Percentiles rank a stretch among this genome's conserved stretches.
These are phyloP conservation scores for Drosophila parvula DNA, from an alignment of 1,140 invertebrate genomes.

Conservation along the genomic window DNA sequence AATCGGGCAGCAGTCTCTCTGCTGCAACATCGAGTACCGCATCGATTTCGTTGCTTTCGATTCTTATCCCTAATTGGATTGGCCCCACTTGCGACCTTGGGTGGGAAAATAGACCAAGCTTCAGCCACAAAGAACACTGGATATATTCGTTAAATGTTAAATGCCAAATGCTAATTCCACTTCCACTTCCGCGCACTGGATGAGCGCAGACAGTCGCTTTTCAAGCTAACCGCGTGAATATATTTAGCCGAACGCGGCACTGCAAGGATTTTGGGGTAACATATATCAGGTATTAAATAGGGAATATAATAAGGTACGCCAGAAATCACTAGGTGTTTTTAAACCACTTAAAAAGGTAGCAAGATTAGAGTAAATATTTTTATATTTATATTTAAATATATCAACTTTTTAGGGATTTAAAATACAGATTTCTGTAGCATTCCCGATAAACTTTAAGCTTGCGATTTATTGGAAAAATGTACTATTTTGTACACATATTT, in stretches of 20 bases:
- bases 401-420: too few relatives aligned
- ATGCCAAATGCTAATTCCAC: slow-evolving; percentile 74
- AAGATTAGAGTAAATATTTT: too few relatives aligned
- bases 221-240: slow-evolving; percentile 32
- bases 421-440: too few relatives aligned
- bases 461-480: too few relatives aligned
- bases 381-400: too few relatives aligned
- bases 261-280: neutral
- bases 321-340: too few relatives aligned
- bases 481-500: too few relatives aligned
- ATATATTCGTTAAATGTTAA: slow-evolving; percentile 49
- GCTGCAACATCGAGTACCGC: slow-evolving; percentile 16
- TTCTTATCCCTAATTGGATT: slow-evolving; percentile 74
- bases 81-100: slow-evolving; percentile 63
- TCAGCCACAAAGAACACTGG: slow-evolving; percentile 29
- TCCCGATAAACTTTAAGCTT: too few relatives aligned
- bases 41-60: slow-evolving; percentile 48
- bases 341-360: too few relatives aligned
- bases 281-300: neutral
- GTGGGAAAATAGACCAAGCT: slow-evolving; percentile 11
- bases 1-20: slow-evolving; percentile 6
- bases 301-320: too few relatives aligned
- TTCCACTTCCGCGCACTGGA: slow-evolving; percentile 45
- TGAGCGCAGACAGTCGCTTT: slow-evolving; percentile 52
- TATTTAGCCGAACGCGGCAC: slow-evolving; percentile 21